Evolutionary conservation across 2,888 invertebrate genomes (phyloP).

Genomic region (Stenchaetothrips biformis): DNA sequence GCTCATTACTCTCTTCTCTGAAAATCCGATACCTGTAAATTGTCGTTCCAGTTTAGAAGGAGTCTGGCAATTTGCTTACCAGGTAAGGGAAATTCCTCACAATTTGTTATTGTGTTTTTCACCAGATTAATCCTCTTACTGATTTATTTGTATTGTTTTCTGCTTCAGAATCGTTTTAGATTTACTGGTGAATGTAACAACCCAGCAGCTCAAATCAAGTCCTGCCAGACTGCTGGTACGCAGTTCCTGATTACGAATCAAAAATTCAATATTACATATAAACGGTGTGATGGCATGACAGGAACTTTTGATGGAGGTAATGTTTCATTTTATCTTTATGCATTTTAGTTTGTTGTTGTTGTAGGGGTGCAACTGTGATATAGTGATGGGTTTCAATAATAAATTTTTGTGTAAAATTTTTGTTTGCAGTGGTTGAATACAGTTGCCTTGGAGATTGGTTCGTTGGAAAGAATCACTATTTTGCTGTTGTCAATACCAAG

Average conservation of each 20-base stretch:
- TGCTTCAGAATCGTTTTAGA: slow-evolving; percentile 68
- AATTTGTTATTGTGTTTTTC: neutral
- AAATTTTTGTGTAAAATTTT: slow-evolving; percentile 28
- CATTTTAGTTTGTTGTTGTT: neutral
- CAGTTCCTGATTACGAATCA: slow-evolving; percentile 94
- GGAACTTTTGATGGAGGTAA: slow-evolving; percentile 79
- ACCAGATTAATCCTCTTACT: slow-evolving; percentile 6
- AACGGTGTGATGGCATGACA: slow-evolving; percentile 82
- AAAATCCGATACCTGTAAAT: slow-evolving; percentile 84
- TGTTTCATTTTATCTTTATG: slow-evolving; percentile 25
- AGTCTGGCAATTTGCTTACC: slow-evolving; percentile 93
- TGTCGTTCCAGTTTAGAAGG: slow-evolving; percentile 90
- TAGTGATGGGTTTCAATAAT: neutral
- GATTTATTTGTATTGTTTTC: slow-evolving; percentile 19
- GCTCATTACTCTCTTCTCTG: slow-evolving; percentile 78
- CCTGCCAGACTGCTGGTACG: slow-evolving; percentile 93
- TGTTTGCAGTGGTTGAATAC: slow-evolving; percentile 69
- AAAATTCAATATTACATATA: slow-evolving; percentile 92
- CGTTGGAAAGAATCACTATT: slow-evolving; percentile 91
- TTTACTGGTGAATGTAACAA: slow-evolving; percentile 89
- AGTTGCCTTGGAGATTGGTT: slow-evolving; percentile 95
- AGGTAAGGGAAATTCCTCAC: slow-evolving; percentile 46
- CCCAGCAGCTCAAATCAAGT: slow-evolving; percentile 82
- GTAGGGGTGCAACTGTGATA: slow-evolving; percentile 4
- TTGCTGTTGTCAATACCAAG: slow-evolving; percentile 95